Percentiles rank a stretch among this genome's conserved stretches.
These are phyloP conservation scores for Vombatus ursinus DNA, from an alignment of 2,113 vertebrate species.

Conservation along the genomic window DNA sequence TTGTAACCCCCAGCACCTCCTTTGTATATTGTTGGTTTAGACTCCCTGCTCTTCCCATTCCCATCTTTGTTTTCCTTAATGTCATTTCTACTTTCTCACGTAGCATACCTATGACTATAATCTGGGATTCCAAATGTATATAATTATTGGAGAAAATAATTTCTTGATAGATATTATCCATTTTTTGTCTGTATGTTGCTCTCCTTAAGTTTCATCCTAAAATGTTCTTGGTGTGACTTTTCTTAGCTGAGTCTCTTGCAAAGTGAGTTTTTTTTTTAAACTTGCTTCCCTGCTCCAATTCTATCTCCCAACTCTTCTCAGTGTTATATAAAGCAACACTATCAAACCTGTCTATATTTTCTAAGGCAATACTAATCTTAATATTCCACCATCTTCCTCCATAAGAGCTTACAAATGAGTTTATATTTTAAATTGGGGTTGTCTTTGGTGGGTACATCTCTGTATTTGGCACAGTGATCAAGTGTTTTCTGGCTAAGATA, in stretches of 20 bases:
- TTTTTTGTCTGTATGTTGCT: neutral
- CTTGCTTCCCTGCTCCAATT: neutral
- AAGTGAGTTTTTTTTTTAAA: neutral
- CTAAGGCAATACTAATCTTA: neutral
- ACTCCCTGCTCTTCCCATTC: neutral
- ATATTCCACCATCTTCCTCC: neutral
- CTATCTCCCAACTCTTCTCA: neutral
- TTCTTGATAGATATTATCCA: neutral
- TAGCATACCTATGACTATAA: neutral
- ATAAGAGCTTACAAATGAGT: neutral
- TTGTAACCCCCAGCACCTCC: neutral
- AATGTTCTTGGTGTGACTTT: neutral
- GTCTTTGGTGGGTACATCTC: too few species aligned
- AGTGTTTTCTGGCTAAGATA: too few species aligned
- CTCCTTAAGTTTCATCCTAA: neutral
- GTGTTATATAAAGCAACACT: neutral
- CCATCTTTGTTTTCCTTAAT: neutral
- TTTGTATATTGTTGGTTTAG: neutral
- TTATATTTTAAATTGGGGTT: neutral
- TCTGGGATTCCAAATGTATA: neutral
- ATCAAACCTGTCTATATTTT: neutral
- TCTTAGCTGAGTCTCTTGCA: neutral
- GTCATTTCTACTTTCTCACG: neutral
- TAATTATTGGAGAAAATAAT: neutral
- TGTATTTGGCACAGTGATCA: too few species aligned